These are phyloP conservation scores for Harlomillsia oculata DNA, from an alignment of 1,140 invertebrate genomes.

Conservation along the genomic window DNA sequence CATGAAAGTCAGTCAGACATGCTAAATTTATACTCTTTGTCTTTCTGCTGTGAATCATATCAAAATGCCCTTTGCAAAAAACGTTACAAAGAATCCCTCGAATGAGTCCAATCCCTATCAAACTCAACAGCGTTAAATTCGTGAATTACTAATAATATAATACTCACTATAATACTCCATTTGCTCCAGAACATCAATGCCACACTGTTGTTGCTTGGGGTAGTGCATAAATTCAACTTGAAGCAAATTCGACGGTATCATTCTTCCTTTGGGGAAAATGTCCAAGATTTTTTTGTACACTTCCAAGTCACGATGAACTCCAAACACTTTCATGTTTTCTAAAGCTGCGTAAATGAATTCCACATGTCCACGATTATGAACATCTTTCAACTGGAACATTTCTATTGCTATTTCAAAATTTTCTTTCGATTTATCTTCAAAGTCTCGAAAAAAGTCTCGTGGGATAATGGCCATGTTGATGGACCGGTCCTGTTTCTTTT, in stretches of 20 bases:
- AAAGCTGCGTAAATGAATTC: conserved; percentile 88
- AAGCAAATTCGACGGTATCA: conserved; percentile 67
- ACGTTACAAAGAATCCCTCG: too few species aligned
- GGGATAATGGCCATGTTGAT: conserved; percentile 15
- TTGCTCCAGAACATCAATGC: conserved; percentile 70
- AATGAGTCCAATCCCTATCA: too few species aligned
- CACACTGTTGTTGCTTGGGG: conserved; percentile 87
- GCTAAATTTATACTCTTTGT: too few species aligned
- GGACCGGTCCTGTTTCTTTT: conserved; percentile 7
- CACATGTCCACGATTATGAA: conserved; percentile 64
- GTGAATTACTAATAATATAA: too few species aligned
- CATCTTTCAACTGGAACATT: conserved; percentile 53
- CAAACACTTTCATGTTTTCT: conserved; percentile 79
- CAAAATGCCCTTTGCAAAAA: too few species aligned
- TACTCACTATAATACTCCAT: conserved; percentile 89
- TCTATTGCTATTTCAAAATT: conserved; percentile 63
- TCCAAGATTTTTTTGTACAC: conserved; percentile 82
- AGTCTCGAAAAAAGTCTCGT: conserved; percentile 44
- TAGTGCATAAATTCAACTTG: conserved; percentile 85
- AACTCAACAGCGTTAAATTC: too few species aligned
- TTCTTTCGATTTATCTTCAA: conserved; percentile 58
- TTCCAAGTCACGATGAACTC: conserved; percentile 78
- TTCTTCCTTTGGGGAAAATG: conserved; percentile 83
- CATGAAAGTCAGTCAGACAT: too few species aligned
- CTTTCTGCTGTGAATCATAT: too few species aligned